Evolutionary conservation across 2,113 vertebrate genomes (phyloP).

Genomic region (Pardalotus punctatus): DNA sequence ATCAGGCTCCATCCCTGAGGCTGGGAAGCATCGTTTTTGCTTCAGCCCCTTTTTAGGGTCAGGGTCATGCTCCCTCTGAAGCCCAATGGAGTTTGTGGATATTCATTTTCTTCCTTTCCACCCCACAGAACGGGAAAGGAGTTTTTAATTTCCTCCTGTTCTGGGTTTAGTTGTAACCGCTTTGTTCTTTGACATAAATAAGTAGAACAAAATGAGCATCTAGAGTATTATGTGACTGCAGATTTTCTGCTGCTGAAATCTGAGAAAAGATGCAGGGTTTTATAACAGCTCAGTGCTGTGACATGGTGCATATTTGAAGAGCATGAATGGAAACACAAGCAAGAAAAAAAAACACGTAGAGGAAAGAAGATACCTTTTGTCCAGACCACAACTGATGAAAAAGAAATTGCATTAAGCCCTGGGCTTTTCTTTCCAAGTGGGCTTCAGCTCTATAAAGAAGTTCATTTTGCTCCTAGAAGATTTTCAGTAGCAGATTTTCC

Average conservation of each 20-base stretch:
- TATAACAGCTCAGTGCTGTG: background rate
- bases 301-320: background rate
- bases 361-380: conserved; percentile 9
- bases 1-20: background rate
- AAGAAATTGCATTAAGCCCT: conserved; percentile 41
- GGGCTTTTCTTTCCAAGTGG: background rate
- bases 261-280: background rate
- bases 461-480: background rate
- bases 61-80: background rate
- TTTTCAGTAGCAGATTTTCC: background rate
- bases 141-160: background rate
- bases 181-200: conserved; percentile 17
- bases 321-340: background rate
- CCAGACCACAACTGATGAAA: background rate
- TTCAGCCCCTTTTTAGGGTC: background rate
- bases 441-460: background rate
- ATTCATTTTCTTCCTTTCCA: background rate
- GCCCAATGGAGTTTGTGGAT: background rate
- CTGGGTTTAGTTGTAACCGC: background rate
- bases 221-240: background rate
- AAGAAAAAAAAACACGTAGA: background rate
- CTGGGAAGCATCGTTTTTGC: background rate
- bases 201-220: conserved; percentile 33
- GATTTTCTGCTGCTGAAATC: conserved; percentile 36
- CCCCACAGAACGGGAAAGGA: background rate